Conservation (phyloP, 2,797 vertebrate species). For the Pangasius macronema region DNA sequence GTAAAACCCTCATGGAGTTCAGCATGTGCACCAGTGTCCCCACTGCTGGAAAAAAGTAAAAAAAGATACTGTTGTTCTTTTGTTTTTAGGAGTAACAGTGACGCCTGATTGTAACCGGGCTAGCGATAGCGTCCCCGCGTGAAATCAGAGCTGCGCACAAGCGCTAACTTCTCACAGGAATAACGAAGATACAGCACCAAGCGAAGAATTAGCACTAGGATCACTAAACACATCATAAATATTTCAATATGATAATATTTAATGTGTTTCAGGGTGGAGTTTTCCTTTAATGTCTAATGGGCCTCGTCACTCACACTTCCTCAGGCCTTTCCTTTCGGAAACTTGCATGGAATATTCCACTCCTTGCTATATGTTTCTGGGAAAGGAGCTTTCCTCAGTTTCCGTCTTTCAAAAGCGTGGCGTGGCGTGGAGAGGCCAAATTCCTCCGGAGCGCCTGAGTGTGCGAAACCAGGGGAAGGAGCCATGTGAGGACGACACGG, state of each 20-base stretch:
- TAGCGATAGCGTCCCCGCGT: neutral
- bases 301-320: constrained; percentile 14
- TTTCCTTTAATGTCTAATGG: constrained; percentile 48
- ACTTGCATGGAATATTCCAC: neutral
- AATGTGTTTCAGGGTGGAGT: neutral
- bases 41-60: neutral
- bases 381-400: neutral
- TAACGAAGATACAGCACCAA: neutral
- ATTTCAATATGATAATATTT: constrained; percentile 2
- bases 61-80: neutral
- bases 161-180: neutral
- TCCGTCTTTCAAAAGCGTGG: constrained; percentile 45
- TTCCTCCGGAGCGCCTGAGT: constrained; percentile 69
- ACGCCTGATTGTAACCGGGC: neutral
- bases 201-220: neutral
- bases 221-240: constrained; percentile 14
- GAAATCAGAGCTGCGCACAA: no score
- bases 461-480: constrained; percentile 64
- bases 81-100: neutral
- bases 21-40: neutral
- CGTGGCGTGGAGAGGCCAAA: constrained; percentile 51
- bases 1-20: no score
- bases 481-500: constrained; percentile 67
- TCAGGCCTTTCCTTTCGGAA: neutral
- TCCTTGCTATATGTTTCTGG: constrained; percentile 7